Evolutionary conservation across 2,888 invertebrate species (phyloP).

Genomic region (Protonemura montana): DNA sequence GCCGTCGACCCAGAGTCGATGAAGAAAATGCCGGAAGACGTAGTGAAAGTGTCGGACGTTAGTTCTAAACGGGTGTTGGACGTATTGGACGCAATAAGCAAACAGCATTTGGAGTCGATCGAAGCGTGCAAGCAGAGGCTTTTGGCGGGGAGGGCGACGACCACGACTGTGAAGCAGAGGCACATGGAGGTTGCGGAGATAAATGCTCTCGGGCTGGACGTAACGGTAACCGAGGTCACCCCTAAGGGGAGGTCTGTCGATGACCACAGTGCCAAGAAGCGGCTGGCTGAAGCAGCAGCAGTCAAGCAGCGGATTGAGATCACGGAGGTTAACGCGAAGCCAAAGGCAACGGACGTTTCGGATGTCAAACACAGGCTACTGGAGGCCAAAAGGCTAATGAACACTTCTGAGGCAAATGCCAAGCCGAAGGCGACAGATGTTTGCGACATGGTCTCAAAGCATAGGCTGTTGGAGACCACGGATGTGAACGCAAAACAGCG

Average conservation of each 20-base stretch:
- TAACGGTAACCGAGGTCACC: background rate
- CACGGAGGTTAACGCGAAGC: background rate
- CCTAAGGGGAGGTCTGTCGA: background rate
- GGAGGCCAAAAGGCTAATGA: too few species aligned
- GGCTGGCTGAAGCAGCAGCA: background rate
- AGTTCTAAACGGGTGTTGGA: background rate
- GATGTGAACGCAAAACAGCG: conserved; percentile 69
- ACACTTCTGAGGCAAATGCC: background rate
- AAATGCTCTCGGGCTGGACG: background rate
- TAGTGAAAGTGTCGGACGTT: background rate
- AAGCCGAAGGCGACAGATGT: background rate
- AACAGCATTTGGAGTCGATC: background rate
- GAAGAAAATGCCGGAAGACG: background rate
- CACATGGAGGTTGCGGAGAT: background rate
- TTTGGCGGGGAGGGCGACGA: too few species aligned
- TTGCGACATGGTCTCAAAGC: background rate
- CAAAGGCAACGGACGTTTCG: background rate
- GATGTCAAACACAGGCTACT: too few species aligned
- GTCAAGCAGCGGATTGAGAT: background rate
- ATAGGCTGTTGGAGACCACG: conserved; percentile 56
- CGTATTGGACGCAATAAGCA: background rate
- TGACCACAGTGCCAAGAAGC: background rate
- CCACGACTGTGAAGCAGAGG: background rate
- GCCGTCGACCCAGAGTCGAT: background rate
- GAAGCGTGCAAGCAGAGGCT: background rate